These are phyloP conservation scores for Hirtodrosophila alboralis DNA, from an alignment of 2,888 invertebrate genomes.

Conservation along the genomic window DNA sequence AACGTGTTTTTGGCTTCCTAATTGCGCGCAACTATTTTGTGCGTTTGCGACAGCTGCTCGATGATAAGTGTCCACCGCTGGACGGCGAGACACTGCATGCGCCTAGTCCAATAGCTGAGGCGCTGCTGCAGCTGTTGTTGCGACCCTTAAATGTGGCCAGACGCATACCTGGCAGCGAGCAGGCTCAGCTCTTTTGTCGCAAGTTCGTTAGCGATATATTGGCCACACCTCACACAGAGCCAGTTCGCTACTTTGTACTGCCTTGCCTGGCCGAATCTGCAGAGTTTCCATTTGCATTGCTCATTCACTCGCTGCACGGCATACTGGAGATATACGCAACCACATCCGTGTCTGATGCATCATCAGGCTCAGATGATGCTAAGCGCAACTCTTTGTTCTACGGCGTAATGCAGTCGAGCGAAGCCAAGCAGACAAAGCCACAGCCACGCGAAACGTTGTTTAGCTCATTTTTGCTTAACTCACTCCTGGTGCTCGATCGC, in stretches of 20 bases:
- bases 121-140: slow-evolving; percentile 90
- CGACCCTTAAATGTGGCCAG: slow-evolving; percentile 88
- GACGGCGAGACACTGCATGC: slow-evolving; percentile 88
- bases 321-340: slow-evolving; percentile 43
- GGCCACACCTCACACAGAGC: slow-evolving; percentile 87
- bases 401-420: slow-evolving; percentile 16
- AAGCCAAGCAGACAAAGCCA: slow-evolving; percentile 4
- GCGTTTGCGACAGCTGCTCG: slow-evolving; percentile 89
- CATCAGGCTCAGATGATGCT: slow-evolving; percentile 58
- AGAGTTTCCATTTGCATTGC: slow-evolving; percentile 85
- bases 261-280: slow-evolving; percentile 87
- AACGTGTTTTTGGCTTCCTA: slow-evolving; percentile 81
- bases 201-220: slow-evolving; percentile 88
- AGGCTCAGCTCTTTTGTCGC: slow-evolving; percentile 70
- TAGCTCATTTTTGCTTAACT: slow-evolving; percentile 81
- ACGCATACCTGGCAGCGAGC: slow-evolving; percentile 38
- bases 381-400: slow-evolving; percentile 43
- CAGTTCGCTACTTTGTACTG: slow-evolving; percentile 88
- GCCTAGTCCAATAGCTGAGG: slow-evolving; percentile 90
- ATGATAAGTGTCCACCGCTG: slow-evolving; percentile 88
- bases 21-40: slow-evolving; percentile 87
- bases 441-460: slow-evolving; percentile 56
- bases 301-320: slow-evolving; percentile 84
- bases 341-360: slow-evolving; percentile 30
- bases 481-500: slow-evolving; percentile 82